These are phyloP conservation scores for Enhydra lutris DNA, from an alignment of 2,113 vertebrate species.

Conservation along the genomic window DNA sequence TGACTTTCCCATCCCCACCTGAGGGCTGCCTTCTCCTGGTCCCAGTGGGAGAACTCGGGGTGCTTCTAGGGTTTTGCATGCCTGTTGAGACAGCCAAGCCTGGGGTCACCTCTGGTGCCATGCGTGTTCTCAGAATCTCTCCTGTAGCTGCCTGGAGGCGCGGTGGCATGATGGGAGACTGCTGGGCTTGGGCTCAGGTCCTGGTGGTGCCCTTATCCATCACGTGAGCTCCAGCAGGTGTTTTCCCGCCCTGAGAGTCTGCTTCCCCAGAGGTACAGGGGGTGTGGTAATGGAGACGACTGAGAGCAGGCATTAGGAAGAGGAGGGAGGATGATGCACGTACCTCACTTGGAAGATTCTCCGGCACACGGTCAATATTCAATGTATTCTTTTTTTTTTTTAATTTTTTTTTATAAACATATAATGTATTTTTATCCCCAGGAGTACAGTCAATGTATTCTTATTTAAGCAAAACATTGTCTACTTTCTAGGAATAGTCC, in stretches of 20 bases:
- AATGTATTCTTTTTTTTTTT: no score
- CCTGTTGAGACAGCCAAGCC: background rate
- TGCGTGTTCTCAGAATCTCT: background rate
- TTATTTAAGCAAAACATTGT: background rate
- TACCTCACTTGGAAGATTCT: background rate
- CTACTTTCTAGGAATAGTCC: background rate
- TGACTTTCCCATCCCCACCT: background rate
- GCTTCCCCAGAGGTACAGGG: background rate
- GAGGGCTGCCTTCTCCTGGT: background rate
- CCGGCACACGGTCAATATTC: background rate
- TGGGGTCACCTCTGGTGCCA: background rate
- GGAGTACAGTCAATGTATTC: background rate
- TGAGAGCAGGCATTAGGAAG: background rate
- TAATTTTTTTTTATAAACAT: no score
- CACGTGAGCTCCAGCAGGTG: background rate
- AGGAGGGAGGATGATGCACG: rapidly evolving
- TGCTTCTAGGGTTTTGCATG: background rate
- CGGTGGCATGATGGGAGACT: rapidly evolving
- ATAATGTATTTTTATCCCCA: no score
- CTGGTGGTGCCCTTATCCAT: background rate
- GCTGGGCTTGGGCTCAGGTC: background rate
- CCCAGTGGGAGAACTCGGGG: background rate
- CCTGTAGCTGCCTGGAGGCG: background rate
- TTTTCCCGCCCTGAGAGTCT: background rate
- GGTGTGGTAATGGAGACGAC: background rate